Base-by-base conservation (phyloP, 2,888 invertebrate genomes). In the Odontocerum albicorne region DNA sequence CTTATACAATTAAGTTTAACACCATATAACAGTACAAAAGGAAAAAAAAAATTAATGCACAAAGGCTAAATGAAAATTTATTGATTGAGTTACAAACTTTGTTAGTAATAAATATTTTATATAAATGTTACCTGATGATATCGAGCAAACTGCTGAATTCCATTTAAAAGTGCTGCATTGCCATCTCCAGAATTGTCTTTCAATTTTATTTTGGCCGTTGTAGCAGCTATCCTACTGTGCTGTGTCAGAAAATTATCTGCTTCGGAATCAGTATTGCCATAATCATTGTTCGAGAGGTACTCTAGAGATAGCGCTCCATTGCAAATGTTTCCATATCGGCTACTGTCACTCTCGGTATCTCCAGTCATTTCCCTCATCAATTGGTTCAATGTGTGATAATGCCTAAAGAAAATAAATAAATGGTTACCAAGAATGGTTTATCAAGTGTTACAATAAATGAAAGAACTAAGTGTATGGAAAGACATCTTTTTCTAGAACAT, bases 61-160 rank as follows among this genome's bases (percentile, higher is more conserved):
- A n/a, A n/a, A n/a, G n/a, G n/a, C n/a, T n/a, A n/a, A n/a, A n/a
- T n/a, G n/a, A n/a, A n/a, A n/a, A n/a, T n/a, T n/a, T n/a, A n/a
- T n/a, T n/a, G n/a, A n/a, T n/a, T n/a, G n/a, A n/a, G n/a, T n/a
- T n/a, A n/a, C n/a, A n/a, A 27, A 27, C 4, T 27, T 7, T 27
- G 27, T 10, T 27, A 27, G 27, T 27, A 7, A 27, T 27, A 27
- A 7, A 27, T 27, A 27, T 27, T n/a, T n/a, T n/a, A n/a, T n/a
- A n/a, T n/a, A n/a, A n/a, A n/a, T 13, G 67, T 69, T 65, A 77
- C 77, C 65, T 71, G 71, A 36, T 72, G 75, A 62, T 64, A 77
- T 55, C 74, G 66, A 1, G 77, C 72, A 3, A 78, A 68, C 56
- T 74, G 77, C 44, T 73, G 72, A 72, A 78, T 74, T 8, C 75